Evolutionary conservation across 2,888 invertebrate genomes (phyloP).

Genomic region (Conchocele bisecta): DNA sequence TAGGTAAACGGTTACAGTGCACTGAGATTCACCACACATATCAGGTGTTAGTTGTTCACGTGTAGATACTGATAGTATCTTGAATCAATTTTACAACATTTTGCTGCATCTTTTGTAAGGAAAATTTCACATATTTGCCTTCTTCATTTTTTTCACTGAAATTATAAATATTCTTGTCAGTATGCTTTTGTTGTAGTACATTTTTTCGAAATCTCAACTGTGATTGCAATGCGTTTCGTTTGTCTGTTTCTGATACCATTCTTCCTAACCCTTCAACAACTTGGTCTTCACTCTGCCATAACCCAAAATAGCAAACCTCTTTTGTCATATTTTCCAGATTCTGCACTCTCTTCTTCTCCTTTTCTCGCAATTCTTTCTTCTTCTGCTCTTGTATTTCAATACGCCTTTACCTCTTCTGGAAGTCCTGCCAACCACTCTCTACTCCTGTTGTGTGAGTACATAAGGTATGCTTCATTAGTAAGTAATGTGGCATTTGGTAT

Average conservation of each 20-base stretch:
- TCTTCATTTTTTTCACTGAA: neutral
- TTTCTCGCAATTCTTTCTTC: too few relatives aligned
- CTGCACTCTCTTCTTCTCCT: too few relatives aligned
- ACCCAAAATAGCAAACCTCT: too few relatives aligned
- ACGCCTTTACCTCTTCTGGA: too few relatives aligned
- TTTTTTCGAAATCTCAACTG: constrained; percentile 35
- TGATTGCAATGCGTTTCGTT: constrained; percentile 11
- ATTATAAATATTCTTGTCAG: constrained; percentile 27
- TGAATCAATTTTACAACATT: constrained; percentile 13
- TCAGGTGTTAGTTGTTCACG: neutral
- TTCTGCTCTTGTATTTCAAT: too few relatives aligned
- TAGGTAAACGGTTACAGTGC: too few relatives aligned
- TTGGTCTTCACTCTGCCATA: neutral
- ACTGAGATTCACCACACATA: too few relatives aligned
- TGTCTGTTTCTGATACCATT: constrained; percentile 5
- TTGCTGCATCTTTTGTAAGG: neutral
- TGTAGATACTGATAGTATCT: constrained; percentile 2
- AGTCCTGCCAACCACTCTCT: too few relatives aligned
- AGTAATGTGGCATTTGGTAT: constrained; percentile 45
- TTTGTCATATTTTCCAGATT: too few relatives aligned
- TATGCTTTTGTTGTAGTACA: constrained; percentile 34
- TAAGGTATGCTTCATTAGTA: constrained; percentile 40
- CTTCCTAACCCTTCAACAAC: constrained; percentile 10
- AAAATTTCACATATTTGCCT: constrained; percentile 10
- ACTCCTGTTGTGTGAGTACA: constrained; percentile 52